Base-by-base conservation (phyloP, 2,113 vertebrate species). In the Loxodonta africana region DNA sequence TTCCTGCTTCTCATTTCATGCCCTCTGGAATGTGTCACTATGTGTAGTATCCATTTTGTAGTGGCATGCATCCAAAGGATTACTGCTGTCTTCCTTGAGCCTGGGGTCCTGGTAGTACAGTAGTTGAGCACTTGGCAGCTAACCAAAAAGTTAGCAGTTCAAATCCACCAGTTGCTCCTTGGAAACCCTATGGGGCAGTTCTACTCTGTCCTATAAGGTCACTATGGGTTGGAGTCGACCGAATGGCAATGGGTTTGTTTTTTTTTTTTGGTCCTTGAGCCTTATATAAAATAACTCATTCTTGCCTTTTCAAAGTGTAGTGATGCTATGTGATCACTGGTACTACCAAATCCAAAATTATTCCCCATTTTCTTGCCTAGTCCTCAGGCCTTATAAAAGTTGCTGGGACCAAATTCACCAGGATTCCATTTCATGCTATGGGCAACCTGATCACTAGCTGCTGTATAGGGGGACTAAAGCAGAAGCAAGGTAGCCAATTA, bases 11-110 rank as follows among this genome's bases (percentile, higher is more conserved):
- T 93, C 91, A 88, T 95, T 51, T 63, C 85, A 11, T 88, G 37
- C 21, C 90, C 65, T 83, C 92, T 88, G 85, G 96, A 97, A 96
- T 97, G 94, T 97, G 88, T 97, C 90, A 51, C 94, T 97, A 48
- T 96, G 96, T 53, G 48, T 88, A 73, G 28, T 88, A 53, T 88
- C 83, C 95, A 90, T 96, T 95, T 53, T 96, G 77, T 86, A 76
- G 63, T 88, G 96, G 97, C 95, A 65, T 62, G 44, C 41, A 60
- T 83, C 96, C 96, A 96, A 91, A 71, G 76, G 88, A 96, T 95
- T 90, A 95, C 90, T 96, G 78, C 97, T 97, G 88, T 96, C 95
- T 92, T 97, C 74, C 92, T 69, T 69, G 73, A 63, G 78, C 57
- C 30, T 57, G 15, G 53, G 73, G 62, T 67, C 57, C 30, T 57